Percentiles rank a stretch among this genome's conserved stretches.
Conservation (phyloP, 2,888 invertebrate species). For the Napeogenes sylphis region DNA sequence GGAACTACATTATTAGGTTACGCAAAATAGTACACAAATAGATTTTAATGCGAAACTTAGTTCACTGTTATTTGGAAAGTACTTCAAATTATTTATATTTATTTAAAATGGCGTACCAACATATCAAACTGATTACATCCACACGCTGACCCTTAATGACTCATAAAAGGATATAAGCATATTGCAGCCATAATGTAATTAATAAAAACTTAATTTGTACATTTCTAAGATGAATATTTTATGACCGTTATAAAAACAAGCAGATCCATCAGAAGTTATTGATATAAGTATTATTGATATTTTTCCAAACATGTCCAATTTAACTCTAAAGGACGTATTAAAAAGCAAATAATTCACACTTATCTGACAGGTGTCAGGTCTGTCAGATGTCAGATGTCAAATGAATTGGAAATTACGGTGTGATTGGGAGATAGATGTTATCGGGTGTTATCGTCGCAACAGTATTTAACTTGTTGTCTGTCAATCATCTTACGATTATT, state of each 20-base stretch:
- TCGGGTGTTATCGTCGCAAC: conserved; percentile 6
- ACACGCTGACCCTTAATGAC: no score
- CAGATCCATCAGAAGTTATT: neutral
- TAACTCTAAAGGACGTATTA: conserved; percentile 35
- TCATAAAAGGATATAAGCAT: no score
- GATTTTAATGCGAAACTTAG: conserved; percentile 4
- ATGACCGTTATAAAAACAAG: no score
- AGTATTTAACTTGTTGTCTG: conserved; percentile 19
- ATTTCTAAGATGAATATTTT: no score
- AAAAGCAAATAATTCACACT: conserved; percentile 69
- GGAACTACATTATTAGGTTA: conserved; percentile 33
- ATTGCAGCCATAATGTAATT: no score
- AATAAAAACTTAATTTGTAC: no score
- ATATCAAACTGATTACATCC: no score
- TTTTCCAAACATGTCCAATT: conserved; percentile 13
- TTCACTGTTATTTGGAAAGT: no score
- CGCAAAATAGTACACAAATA: conserved; percentile 10
- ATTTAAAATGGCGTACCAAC: no score
- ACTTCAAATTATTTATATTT: no score
- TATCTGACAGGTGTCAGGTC: conserved; percentile 46
- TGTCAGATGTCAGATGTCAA: conserved; percentile 41
- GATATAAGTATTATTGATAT: neutral
- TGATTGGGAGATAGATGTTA: conserved; percentile 28
- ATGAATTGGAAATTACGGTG: conserved; percentile 38
- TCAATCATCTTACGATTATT: conserved; percentile 13